phyloP scores from a whole-genome alignment of 2,888 invertebrate genomes.

The Xestia rhomboidea region DNA sequence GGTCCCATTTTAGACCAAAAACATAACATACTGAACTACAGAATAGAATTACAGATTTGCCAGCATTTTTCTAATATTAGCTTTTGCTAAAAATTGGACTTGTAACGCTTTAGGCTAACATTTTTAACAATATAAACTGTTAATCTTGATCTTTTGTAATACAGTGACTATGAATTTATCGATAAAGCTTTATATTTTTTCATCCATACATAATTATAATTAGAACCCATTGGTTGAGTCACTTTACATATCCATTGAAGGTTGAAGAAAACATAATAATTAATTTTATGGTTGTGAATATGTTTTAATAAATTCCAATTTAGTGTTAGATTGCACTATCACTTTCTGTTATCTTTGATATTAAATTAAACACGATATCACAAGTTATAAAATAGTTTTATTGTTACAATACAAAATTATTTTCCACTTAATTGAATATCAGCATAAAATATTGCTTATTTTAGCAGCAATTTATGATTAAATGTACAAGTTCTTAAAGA shows the following conservation, averaged over 20 bases:
- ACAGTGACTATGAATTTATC: not conserved
- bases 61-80: slow-evolving; percentile 40
- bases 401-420: slow-evolving; percentile 55
- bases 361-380: slow-evolving; percentile 61
- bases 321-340: slow-evolving; percentile 56
- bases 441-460: slow-evolving; percentile 26
- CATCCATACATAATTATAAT: not conserved
- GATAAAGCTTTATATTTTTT: not conserved
- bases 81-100: slow-evolving; percentile 59
- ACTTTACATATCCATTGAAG: not conserved
- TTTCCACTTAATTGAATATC: slow-evolving; percentile 44
- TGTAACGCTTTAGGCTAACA: slow-evolving; percentile 49
- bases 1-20: slow-evolving; percentile 10
- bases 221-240: slow-evolving; percentile 2
- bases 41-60: slow-evolving; percentile 28
- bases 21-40: slow-evolving; percentile 7
- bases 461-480: slow-evolving; percentile 31
- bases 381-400: slow-evolving; percentile 63
- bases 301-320: slow-evolving; percentile 35
- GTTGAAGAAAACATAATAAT: slow-evolving; percentile 14
- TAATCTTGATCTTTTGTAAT: slow-evolving; percentile 14
- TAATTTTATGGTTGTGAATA: slow-evolving; percentile 63
- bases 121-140: slow-evolving; percentile 3
- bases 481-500: slow-evolving; percentile 27
- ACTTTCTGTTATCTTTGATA: slow-evolving; percentile 53